A percentile compares a stretch with the other conserved stretches of the same genome.
Evolutionary conservation across 2,113 vertebrate species (phyloP).

Genomic region (Crotalus helleri): DNA sequence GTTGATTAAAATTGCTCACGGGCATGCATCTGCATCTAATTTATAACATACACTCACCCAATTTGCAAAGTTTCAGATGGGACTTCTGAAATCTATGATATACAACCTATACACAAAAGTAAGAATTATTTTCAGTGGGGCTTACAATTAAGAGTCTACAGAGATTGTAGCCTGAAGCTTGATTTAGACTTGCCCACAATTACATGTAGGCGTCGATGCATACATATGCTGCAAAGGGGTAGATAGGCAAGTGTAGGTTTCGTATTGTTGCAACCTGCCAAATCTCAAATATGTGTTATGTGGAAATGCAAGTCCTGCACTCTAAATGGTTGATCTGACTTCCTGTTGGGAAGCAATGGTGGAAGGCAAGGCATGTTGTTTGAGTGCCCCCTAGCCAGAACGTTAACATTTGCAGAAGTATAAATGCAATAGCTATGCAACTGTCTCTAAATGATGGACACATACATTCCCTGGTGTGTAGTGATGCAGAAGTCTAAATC

Average conservation of each 20-base stretch:
- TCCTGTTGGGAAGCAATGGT: background rate
- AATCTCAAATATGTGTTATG: background rate
- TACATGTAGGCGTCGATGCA: background rate
- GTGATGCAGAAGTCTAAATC: background rate
- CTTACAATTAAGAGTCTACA: background rate
- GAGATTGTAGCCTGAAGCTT: background rate
- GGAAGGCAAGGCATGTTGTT: background rate
- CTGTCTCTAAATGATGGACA: background rate
- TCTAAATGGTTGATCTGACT: background rate
- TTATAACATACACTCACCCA: background rate
- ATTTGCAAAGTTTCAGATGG: background rate
- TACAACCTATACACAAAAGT: background rate
- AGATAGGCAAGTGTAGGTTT: background rate
- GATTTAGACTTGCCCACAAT: background rate
- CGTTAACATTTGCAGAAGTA: background rate
- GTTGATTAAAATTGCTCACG: slow-evolving; percentile 12
- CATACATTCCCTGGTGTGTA: background rate
- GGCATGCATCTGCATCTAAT: background rate
- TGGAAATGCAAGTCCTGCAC: background rate
- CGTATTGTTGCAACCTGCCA: background rate
- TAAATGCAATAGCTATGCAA: background rate
- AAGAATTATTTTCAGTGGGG: background rate
- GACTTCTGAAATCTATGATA: background rate
- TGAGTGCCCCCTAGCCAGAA: background rate
- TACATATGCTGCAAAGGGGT: background rate